Base-by-base conservation (phyloP, 2,888 invertebrate genomes). In the Calameuta pallipes region DNA sequence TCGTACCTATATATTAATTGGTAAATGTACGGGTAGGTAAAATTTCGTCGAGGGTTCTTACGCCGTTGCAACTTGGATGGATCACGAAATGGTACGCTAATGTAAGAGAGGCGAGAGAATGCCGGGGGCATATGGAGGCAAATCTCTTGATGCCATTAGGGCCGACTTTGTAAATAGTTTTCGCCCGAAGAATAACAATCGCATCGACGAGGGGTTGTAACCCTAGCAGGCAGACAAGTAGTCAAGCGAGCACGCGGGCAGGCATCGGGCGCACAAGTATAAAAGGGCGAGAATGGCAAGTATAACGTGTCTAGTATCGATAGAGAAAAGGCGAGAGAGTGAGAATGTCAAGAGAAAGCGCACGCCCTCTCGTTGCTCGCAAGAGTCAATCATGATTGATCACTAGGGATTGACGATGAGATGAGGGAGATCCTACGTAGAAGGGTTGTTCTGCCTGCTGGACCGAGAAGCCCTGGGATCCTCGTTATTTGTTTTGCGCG, bases 151-250 rank as follows among this genome's bases (percentile, higher is more conserved):
- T 89, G 87, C 90, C 87, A 90, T 90, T 90, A 90, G 89, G 84
- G 84, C 85, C 89, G 89, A 89, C 89, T 90, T 90, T 90, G 91
- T 90, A 91, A 91, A 91, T 90, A 91, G 90, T 91, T 91, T 91
- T 91, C 87, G 88, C 84, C 85, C 79, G 85, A 87, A 87, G 90
- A 91, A 91, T 90, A 91, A 91, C 91, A 91, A 89, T 87, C 88
- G 88, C 82, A 80, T 83, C 85, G 83, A 71, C 83, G 81, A 80
- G 81, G 79, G 71, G 70, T 73, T 79, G 81, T 85, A 84, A 83
- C 84, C 83, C 85, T 82, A 85, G 82, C 82, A 78, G 56, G 80
- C 81, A 36, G 23, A 36, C 35, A 74, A 36, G 56, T 73, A 56
- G 36, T 68, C 15, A 23, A 56, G 9, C 56, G 56, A 56, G 56